Percentiles rank a stretch among this genome's conserved stretches.
Conservation (phyloP, 2,888 invertebrate species). For the Drosophila pseudotakahashii region DNA sequence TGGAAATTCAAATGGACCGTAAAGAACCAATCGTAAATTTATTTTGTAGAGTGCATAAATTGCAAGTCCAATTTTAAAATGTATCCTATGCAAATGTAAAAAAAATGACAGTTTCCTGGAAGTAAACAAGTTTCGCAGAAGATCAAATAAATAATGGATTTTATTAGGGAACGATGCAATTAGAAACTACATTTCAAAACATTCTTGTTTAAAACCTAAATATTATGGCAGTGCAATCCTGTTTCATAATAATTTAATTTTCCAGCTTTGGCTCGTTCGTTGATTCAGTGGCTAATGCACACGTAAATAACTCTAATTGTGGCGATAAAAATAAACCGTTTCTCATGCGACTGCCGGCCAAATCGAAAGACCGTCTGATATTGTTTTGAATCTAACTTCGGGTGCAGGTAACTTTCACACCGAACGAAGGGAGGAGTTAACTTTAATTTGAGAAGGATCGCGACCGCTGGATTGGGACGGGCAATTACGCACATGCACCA, state of each 20-base stretch:
- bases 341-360: not conserved
- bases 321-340: conserved; percentile 10
- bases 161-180: not conserved
- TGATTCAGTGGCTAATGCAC: not conserved
- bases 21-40: conserved; percentile 24
- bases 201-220: not conserved
- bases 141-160: not conserved
- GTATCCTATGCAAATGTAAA: conserved; percentile 13
- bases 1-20: conserved; percentile 25
- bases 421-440: conserved; percentile 13
- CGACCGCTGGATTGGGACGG: conserved; percentile 50
- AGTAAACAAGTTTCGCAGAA: not conserved
- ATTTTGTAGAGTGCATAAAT: conserved; percentile 36
- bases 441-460: conserved; percentile 53
- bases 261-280: not conserved
- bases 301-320: not conserved
- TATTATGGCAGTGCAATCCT: not conserved
- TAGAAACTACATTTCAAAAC: not conserved
- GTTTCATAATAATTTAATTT: not conserved
- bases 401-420: conserved; percentile 15
- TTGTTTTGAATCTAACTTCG: conserved; percentile 37
- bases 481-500: conserved; percentile 68
- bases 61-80: not conserved
- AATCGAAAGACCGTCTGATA: conserved; percentile 8
- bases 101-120: conserved; percentile 9